Percentiles rank a stretch among this genome's conserved stretches.
Evolutionary conservation across 1,140 invertebrate species (phyloP).

Genomic region (Microplitis mediator): DNA sequence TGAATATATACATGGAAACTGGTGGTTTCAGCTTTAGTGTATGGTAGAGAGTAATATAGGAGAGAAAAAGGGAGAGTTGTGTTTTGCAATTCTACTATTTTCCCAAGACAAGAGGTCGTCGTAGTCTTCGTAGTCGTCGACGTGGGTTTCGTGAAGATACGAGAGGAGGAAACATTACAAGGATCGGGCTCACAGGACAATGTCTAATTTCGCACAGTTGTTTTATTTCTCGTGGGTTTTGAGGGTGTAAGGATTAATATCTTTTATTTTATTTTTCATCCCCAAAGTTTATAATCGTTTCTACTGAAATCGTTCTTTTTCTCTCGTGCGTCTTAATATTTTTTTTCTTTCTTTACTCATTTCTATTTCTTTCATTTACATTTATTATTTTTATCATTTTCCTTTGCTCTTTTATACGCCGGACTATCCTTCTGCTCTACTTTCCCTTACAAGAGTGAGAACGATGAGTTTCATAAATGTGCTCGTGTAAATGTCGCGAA

Average conservation of each 20-base stretch:
- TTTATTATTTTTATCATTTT: constrained; percentile 2
- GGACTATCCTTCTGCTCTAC: background rate
- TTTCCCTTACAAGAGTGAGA: background rate
- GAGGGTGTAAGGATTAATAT: too few species aligned
- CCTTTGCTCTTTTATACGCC: constrained; percentile 5
- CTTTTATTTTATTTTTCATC: background rate
- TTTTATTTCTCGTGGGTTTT: constrained; percentile 38
- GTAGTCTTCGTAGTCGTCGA: background rate
- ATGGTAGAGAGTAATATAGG: background rate
- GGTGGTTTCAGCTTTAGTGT: too few species aligned
- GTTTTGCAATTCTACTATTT: constrained; percentile 40
- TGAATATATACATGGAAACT: background rate
- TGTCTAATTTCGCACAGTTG: constrained; percentile 39
- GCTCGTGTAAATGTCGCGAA: background rate
- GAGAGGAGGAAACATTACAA: background rate
- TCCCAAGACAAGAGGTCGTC: constrained; percentile 25
- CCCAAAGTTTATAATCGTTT: too few species aligned
- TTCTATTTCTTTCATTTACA: background rate
- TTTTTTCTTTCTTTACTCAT: too few species aligned
- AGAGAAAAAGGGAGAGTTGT: constrained; percentile 6
- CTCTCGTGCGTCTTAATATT: too few species aligned
- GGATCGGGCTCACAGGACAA: background rate
- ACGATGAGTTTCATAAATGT: background rate
- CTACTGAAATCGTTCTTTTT: background rate
- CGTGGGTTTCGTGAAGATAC: background rate